These are phyloP conservation scores for Ctenicera cuprea DNA, from an alignment of 2,888 invertebrate species.

Conservation along the genomic window DNA sequence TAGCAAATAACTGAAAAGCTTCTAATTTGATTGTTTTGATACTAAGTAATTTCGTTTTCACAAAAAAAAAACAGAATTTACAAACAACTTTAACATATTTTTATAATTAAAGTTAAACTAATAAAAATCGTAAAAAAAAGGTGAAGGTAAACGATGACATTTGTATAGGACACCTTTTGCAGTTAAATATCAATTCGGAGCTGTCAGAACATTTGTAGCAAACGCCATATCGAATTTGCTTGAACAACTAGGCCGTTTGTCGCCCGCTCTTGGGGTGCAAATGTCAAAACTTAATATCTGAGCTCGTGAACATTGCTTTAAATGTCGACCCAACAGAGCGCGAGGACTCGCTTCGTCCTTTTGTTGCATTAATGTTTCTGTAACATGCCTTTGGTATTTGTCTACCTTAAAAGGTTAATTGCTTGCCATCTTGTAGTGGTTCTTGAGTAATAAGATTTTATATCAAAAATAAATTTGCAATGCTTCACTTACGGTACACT, in stretches of 20 bases:
- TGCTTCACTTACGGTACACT: no score
- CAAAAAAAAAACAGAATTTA: no score
- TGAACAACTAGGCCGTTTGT: conserved; percentile 30
- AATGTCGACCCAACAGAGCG: conserved; percentile 31
- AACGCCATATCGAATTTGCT: conserved; percentile 28
- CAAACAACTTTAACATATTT: no score
- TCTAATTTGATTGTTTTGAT: no score
- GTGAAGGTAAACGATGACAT: neutral
- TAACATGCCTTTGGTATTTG: conserved; percentile 12
- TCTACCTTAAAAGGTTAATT: conserved; percentile 26
- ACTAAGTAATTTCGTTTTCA: no score
- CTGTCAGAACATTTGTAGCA: conserved; percentile 29
- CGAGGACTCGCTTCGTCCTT: conserved; percentile 19
- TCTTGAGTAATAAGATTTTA: neutral
- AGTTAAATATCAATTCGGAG: neutral
- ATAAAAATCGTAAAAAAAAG: no score
- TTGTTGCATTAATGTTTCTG: conserved; percentile 10
- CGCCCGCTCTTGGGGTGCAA: conserved; percentile 22
- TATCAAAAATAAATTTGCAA: no score
- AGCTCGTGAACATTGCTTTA: conserved; percentile 26
- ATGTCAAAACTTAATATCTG: conserved; percentile 41
- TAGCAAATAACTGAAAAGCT: no score
- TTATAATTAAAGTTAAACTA: no score
- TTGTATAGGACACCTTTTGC: neutral
- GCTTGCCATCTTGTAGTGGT: conserved; percentile 7